Evolutionary conservation across 1,140 invertebrate species (phyloP).

Genomic region (Nephotettix cincticeps): DNA sequence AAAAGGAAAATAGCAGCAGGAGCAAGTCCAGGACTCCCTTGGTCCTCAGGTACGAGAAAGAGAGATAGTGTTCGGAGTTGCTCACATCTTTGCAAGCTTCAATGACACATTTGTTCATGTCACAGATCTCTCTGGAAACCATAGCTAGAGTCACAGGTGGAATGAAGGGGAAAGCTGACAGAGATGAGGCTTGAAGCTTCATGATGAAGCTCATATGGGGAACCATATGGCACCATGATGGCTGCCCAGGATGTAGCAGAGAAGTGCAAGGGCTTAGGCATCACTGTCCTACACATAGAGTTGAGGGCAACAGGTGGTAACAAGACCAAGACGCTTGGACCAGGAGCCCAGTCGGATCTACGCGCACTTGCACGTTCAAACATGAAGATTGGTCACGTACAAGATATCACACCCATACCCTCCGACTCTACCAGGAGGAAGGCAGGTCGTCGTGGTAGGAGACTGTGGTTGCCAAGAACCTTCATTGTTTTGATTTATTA

Average conservation of each 20-base stretch:
- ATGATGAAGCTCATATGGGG: conserved; percentile 20
- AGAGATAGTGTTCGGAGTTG: conserved; percentile 97
- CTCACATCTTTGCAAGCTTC: conserved; percentile 99
- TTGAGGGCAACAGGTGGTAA: conserved; percentile 97
- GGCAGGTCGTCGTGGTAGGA: conserved; percentile 97
- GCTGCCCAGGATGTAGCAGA: conserved; percentile 99
- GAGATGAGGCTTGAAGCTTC: conserved; percentile 95
- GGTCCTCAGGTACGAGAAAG: conserved; percentile 97
- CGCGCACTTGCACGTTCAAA: conserved; percentile 96
- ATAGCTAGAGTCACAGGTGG: conserved; percentile 98
- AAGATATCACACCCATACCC: conserved; percentile 99
- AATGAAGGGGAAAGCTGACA: conserved; percentile 99
- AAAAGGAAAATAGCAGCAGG: conserved; percentile 95
- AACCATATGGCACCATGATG: conserved; percentile 99
- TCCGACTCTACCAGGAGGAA: conserved; percentile 98
- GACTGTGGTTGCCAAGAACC: conserved; percentile 71
- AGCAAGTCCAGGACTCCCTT: conserved; percentile 94
- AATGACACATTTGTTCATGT: conserved; percentile 99
- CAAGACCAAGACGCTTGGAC: conserved; percentile 96
- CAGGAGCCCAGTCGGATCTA: conserved; percentile 97
- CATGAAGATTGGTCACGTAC: conserved; percentile 99
- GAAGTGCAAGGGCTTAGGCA: conserved; percentile 95
- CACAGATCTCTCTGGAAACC: conserved; percentile 99
- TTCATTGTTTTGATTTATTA: conserved; percentile 4
- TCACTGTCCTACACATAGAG: conserved; percentile 98